Conservation (phyloP, 2,113 vertebrate genomes). For the Propithecus coquereli region DNA sequence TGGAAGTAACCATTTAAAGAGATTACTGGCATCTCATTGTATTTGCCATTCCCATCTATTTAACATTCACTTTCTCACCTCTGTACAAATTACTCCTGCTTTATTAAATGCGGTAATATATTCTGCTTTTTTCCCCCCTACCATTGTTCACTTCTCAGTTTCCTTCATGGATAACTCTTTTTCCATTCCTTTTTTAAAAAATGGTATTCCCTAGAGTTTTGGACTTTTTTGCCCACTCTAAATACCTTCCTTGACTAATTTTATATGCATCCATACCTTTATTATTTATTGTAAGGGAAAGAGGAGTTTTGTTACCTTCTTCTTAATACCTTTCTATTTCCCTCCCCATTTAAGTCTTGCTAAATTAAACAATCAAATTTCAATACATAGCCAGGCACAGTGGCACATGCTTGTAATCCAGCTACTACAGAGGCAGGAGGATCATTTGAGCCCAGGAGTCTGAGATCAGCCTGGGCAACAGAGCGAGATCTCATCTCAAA, state of each 20-base stretch:
- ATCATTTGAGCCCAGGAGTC: too few relatives aligned
- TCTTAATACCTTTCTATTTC: not conserved
- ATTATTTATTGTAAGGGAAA: not conserved
- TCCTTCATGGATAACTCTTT: not conserved
- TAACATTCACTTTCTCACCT: not conserved
- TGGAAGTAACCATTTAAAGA: not conserved
- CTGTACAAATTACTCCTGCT: not conserved
- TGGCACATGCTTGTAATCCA: too few relatives aligned
- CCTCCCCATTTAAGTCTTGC: not conserved
- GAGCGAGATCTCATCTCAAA: too few relatives aligned
- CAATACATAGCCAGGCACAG: not conserved
- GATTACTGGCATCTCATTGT: not conserved
- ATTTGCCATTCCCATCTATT: not conserved
- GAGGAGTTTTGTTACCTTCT: not conserved
- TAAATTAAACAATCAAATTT: not conserved
- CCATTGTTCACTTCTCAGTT: not conserved
- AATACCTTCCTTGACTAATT: not conserved
- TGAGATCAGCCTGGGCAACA: too few relatives aligned
- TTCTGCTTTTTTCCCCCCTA: not conserved
- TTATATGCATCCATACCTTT: not conserved
- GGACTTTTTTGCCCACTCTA: not conserved
- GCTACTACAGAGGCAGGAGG: too few relatives aligned
- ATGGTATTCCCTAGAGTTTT: not conserved
- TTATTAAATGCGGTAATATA: not conserved
- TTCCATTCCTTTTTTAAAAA: not conserved